A percentile compares a stretch with the other conserved stretches of the same genome.
phyloP scores from a whole-genome alignment of 37 sponge, comb jelly and placozoan genomes.

The Beroe ovata region DNA sequence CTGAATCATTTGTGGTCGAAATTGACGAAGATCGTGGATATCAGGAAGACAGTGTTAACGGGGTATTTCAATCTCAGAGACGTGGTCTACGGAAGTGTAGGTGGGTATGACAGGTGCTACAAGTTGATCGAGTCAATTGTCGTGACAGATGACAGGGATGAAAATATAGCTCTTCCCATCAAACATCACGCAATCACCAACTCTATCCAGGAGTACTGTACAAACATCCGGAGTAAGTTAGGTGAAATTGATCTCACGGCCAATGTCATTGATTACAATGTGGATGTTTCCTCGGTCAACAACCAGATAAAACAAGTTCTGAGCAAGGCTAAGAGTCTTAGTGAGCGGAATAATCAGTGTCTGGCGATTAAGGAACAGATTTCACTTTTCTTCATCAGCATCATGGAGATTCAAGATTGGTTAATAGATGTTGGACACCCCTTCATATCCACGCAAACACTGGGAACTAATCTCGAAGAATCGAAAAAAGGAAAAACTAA shows the following conservation, averaged over 20 bases:
- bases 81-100: background rate
- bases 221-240: background rate
- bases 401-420: slow-evolving; percentile 21
- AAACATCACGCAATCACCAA: background rate
- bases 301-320: background rate
- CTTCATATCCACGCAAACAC: slow-evolving; percentile 10
- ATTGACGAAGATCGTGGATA: background rate
- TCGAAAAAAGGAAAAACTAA: background rate
- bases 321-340: background rate
- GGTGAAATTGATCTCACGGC: background rate
- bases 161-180: slow-evolving; percentile 4
- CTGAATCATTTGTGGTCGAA: background rate
- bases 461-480: slow-evolving; percentile 13
- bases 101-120: background rate
- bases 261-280: background rate
- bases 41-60: background rate
- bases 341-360: slow-evolving; percentile 5
- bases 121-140: background rate
- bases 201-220: slow-evolving; percentile 15
- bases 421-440: slow-evolving; percentile 3
- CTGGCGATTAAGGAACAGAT: slow-evolving; percentile 43
- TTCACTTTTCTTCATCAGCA: background rate
- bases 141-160: background rate
- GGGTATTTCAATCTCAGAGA: background rate
- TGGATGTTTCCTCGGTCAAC: background rate